Base-by-base conservation (phyloP, 1,140 invertebrate genomes). In the Lepidurus couesii region DNA sequence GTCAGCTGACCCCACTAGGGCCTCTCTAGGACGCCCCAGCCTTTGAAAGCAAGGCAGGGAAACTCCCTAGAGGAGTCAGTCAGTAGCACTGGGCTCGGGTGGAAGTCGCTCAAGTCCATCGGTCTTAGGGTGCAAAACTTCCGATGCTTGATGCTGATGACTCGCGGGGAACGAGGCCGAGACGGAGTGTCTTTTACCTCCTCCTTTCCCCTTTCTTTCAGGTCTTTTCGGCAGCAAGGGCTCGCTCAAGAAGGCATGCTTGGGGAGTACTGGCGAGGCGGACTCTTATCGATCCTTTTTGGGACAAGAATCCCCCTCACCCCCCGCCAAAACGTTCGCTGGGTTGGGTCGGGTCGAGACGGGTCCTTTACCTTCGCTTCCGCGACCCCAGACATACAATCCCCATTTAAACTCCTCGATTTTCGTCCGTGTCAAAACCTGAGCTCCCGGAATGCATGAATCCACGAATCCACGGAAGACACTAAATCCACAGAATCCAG, bases 81-180 rank as follows among this genome's bases (percentile, higher is more conserved):
- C 21, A 7, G 9, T 65, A 21, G 3, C 53, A 21, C 53, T 65
- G 53, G 53, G 16, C 16, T 65, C 21, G 53, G 53, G 5, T n/a
- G 53, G 21, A 65, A 65, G 53, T 9, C 53, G 53, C 53, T 65
- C 53, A 65, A 65, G 53, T 65, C 53, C 7, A 65, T 65, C 53
- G 13, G 53, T 7, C 3, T 11, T 11, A 5, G 45, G 45, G 45
- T 47, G 45, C 45, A 8, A 21, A 65, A 65, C 16, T 65, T 21
- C 53, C 34, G 2, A 34, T 34, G 34, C 34, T 34, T 34, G 21
- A 65, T 7, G 53, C n/a, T 65, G 53, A 65, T 65, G 53, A 65
- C 53, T 65, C 53, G 53, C 16, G 21, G 21, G 21, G 53, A 65
- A 65, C 16, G 21, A 5, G 53, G 53, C 45, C 53, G 53, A 13